Conservation (phyloP, 2,113 vertebrate species). For the Alectura lathami region DNA sequence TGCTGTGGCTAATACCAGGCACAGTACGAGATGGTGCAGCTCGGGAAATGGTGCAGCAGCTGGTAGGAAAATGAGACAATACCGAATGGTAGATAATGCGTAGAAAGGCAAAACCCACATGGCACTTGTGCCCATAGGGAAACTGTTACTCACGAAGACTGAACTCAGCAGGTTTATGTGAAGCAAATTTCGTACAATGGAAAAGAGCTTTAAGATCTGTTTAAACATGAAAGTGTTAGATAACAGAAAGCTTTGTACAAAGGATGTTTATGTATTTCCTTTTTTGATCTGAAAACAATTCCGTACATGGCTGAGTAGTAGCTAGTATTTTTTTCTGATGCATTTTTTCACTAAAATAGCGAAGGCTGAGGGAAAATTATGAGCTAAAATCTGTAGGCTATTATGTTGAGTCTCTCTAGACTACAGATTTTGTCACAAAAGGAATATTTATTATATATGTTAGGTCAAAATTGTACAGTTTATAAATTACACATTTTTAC, state of each 20-base stretch:
- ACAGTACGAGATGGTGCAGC: not conserved
- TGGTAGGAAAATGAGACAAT: slow-evolving; percentile 44
- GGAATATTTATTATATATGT: not conserved
- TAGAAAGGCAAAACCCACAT: not conserved
- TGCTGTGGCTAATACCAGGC: slow-evolving; percentile 14
- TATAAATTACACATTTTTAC: not conserved
- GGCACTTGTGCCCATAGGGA: not conserved
- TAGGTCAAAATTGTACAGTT: not conserved
- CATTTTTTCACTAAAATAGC: not conserved
- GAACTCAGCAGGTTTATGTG: not conserved
- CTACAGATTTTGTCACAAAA: not conserved
- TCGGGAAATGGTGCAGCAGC: slow-evolving; percentile 38
- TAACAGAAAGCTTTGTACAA: not conserved
- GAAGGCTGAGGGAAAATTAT: not conserved
- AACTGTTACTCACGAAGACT: not conserved
- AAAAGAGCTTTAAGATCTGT: not conserved
- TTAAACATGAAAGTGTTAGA: not conserved
- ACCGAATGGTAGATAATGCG: not conserved
- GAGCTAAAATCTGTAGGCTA: not conserved
- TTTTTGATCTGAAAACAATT: not conserved
- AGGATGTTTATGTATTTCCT: not conserved
- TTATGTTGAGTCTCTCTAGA: not conserved
- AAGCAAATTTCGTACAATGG: not conserved
- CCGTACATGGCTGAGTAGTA: not conserved
- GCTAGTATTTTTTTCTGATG: not conserved